Evolutionary conservation across 2,797 vertebrate genomes (phyloP).

Genomic region (Epinephelus awoara): DNA sequence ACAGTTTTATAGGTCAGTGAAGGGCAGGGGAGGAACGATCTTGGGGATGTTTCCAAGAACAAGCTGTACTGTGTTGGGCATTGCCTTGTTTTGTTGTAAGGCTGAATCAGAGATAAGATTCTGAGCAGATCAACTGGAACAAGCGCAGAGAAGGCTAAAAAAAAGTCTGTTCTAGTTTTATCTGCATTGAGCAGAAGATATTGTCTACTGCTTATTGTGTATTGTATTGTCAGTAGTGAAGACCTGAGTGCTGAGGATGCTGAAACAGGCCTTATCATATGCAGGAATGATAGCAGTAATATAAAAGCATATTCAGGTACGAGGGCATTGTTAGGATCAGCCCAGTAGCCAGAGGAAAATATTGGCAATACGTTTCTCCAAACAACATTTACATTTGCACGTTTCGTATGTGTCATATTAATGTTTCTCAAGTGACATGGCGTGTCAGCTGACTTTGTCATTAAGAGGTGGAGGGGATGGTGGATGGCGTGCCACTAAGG

Average conservation of each 20-base stretch:
- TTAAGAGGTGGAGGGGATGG: no score
- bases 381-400: no score
- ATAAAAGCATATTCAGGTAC: not conserved
- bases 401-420: no score
- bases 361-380: no score
- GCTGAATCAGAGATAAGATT: conserved; percentile 5
- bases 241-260: not conserved
- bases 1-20: conserved; percentile 2
- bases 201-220: not conserved
- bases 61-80: not conserved
- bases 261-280: not conserved
- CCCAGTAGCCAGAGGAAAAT: no score
- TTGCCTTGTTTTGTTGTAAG: not conserved
- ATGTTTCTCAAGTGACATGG: no score
- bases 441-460: no score
- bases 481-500: no score
- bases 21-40: not conserved
- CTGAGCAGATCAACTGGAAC: not conserved
- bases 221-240: not conserved
- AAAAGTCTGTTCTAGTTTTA: not conserved
- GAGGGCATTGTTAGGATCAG: not conserved
- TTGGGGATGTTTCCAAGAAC: conserved; percentile 1
- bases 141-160: not conserved
- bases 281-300: not conserved
- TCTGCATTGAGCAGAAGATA: not conserved